Evolutionary conservation across 2,113 vertebrate species (phyloP), one percentile per base, ranked within the genome.

Genomic region (Gadus macrocephalus): DNA sequence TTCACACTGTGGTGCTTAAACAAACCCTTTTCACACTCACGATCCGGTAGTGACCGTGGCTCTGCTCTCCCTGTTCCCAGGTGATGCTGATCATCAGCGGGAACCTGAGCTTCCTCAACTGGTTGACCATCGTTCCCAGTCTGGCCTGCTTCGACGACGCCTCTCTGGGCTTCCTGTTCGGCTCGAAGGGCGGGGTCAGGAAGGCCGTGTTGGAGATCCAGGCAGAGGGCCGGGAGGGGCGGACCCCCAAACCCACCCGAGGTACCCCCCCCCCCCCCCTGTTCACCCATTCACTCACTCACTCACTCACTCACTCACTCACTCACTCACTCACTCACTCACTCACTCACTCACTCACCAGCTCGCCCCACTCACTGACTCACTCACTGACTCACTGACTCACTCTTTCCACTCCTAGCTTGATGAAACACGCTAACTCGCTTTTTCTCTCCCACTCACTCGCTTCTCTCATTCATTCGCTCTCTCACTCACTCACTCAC

Each of bases 51-150:
- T n/a, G 17, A 20, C 1, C 5, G 15, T n/a, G 15, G n/a, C 17
- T 19, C 58, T 19, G 16, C 11, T 60, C 20, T 62, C 25, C 15
- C 64, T 35, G 71, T 59, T 64, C 5, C 0, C 15, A 98, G 97
- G 91, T 91, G 17, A 81, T 90, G 22, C 91, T 99, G 66, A 94
- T 98, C 55, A 0, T 95, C 1, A 99, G 96, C 0, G 96, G 96
- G 28, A 98, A 98, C 89, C 92, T 99, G 80, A 98, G 96, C 78
- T 98, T 99, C 86, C 92, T 99, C 2, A 98, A 98, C 92, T 99
- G 97, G 96, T 89, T 99, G 42, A 98, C 96, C 83, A 93, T 98
- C 0, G 92, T 99, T 81, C 96, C 97, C 75, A 94, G 95, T 84
- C 67, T 97, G 0, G 92, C 96, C 62, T 98, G 95, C 87, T 99